Conservation (phyloP, 2,113 vertebrate genomes). For the Hydrolagus affinis region DNA sequence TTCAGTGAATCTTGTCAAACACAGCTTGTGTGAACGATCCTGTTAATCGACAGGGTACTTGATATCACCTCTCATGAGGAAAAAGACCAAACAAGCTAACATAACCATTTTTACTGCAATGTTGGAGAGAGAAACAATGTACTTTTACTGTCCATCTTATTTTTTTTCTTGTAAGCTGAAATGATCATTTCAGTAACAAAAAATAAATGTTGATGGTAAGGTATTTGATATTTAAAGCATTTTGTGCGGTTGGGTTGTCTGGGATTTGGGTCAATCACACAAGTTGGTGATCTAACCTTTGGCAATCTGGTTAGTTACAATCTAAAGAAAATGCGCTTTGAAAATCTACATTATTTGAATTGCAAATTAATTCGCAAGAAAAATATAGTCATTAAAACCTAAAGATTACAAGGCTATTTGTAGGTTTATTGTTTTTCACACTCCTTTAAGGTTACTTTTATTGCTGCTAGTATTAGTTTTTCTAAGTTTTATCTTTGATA, state of each 20-base stretch:
- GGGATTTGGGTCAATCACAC: no score
- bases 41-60: background rate
- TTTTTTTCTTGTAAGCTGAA: background rate
- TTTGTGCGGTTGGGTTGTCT: no score
- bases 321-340: no score
- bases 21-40: background rate
- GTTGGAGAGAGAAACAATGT: background rate
- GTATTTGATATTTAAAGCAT: no score
- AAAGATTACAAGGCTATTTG: no score
- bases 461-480: background rate
- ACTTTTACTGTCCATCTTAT: background rate
- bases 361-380: no score
- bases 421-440: background rate
- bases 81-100: background rate
- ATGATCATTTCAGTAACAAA: no score
- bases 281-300: no score
- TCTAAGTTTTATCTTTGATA: background rate
- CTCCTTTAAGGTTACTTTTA: background rate
- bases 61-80: background rate
- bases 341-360: no score
- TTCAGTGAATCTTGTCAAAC: background rate
- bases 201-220: no score
- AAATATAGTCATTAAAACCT: no score
- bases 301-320: no score
- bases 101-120: background rate